These are phyloP conservation scores for Leptodirus hochenwartii DNA, from an alignment of 2,888 invertebrate genomes.

Conservation along the genomic window DNA sequence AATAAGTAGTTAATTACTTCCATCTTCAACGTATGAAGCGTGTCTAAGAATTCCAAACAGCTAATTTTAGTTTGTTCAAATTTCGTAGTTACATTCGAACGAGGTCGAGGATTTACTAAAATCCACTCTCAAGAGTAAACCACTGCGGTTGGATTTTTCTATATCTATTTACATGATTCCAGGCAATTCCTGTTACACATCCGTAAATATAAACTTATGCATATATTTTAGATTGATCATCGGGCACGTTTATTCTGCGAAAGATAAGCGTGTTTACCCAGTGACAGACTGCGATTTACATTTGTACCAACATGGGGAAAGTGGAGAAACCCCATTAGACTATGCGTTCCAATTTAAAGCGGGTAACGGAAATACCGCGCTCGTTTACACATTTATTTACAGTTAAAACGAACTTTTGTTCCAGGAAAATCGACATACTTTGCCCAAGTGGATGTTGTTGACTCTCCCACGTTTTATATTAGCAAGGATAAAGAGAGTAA, in stretches of 20 bases:
- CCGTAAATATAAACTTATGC: slow-evolving; percentile 5
- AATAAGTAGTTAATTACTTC: too few species aligned
- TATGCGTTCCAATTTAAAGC: slow-evolving; percentile 41
- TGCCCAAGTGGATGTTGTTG: slow-evolving; percentile 33
- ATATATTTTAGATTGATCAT: slow-evolving; percentile 33
- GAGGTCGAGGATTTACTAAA: too few species aligned
- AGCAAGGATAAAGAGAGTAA: slow-evolving; percentile 39
- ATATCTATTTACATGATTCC: too few species aligned
- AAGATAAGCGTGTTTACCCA: slow-evolving; percentile 23
- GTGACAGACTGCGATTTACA: slow-evolving; percentile 33
- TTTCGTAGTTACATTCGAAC: too few species aligned
- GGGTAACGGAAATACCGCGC: slow-evolving; percentile 27
- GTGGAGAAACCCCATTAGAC: slow-evolving; percentile 35
- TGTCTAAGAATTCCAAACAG: too few species aligned
- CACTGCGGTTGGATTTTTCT: too few species aligned
- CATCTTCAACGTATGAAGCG: too few species aligned
- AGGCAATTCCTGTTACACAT: too few species aligned
- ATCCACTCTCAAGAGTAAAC: too few species aligned
- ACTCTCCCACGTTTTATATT: slow-evolving; percentile 36
- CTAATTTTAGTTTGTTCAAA: too few species aligned
- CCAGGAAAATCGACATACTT: slow-evolving; percentile 31
- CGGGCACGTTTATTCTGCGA: slow-evolving; percentile 37
- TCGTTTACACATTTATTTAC: not conserved
- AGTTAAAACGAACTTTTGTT: slow-evolving; percentile 11
- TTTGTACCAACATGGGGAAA: slow-evolving; percentile 42